Evolutionary conservation across 2,113 vertebrate species (phyloP), one percentile per base, ranked within the genome.

Genomic region (Eubucco bourcierii): DNA sequence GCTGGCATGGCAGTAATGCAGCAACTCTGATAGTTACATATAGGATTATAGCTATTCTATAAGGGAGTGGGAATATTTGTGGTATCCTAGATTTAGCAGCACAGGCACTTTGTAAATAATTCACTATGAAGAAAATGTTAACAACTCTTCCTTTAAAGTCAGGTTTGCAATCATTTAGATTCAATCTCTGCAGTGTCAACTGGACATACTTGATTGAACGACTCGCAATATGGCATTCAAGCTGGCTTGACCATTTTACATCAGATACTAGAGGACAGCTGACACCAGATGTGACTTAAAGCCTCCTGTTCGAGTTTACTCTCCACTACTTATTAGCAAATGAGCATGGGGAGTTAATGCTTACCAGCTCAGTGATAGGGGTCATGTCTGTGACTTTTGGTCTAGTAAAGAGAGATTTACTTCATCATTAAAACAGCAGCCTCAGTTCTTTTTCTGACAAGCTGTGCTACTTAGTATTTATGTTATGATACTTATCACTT

Each of bases 281-380:
- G 53, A 80, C 9, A 83, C 11, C 41, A 52, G 25, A 44, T 58
- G 13, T 80, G 70, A 13, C 12, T 74, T 66, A 71, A 63, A 80
- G 52, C 0, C 2, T 68, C 37, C 31, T 27, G 23, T 0, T 0
- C 0, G 0, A 63, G 29, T 78, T 87, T 64, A 63, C 87, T 85
- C 41, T 47, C 64, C 5, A 23, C 21, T 85, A 66, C 44, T 65
- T 86, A 65, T 13, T 59, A 70, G 71, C 33, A 53, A 65, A 75
- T 61, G 44, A 90, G n/a, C 59, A 25, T 3, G 5, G 27, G 39
- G 71, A 95, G 63, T 88, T 92, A 92, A 87, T 90, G 81, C 10
- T 78, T 90, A 90, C 44, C 84, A 84, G 44, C 79, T 89, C 50
- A 81, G 44, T 29, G 58, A 8, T 34, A 73, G 28, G 59, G 41